A percentile compares a stretch with the other conserved stretches of the same genome.
These are phyloP conservation scores for Papilio protenor DNA, from an alignment of 2,888 invertebrate genomes.

Conservation along the genomic window DNA sequence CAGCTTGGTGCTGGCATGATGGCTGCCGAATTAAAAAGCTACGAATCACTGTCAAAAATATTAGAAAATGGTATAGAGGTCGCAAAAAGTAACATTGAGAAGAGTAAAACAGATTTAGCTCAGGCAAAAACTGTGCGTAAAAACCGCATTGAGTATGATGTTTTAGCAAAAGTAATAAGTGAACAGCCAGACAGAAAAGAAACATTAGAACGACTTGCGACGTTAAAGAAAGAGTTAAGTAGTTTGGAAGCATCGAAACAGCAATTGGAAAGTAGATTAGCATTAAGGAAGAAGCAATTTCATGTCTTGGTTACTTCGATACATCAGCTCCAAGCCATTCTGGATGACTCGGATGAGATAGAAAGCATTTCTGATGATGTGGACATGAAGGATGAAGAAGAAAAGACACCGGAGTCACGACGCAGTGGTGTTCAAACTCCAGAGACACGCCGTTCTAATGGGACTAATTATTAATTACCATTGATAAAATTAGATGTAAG, in stretches of 20 bases:
- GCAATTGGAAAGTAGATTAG: conserved; percentile 90
- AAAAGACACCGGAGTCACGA: conserved; percentile 6
- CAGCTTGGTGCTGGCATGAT: conserved; percentile 92
- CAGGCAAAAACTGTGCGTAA: conserved; percentile 94
- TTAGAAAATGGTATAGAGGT: conserved; percentile 91
- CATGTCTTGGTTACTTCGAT: conserved; percentile 94
- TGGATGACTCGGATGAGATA: conserved; percentile 88
- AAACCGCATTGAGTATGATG: conserved; percentile 96
- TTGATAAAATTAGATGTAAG: neutral
- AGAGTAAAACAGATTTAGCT: conserved; percentile 91
- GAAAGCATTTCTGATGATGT: conserved; percentile 70
- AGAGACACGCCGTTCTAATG: neutral
- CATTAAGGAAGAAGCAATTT: conserved; percentile 94
- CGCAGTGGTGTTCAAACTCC: conserved; percentile 7
- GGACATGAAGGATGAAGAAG: conserved; percentile 68
- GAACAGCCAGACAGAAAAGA: conserved; percentile 95
- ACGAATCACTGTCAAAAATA: conserved; percentile 89
- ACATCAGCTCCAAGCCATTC: conserved; percentile 91
- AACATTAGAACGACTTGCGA: conserved; percentile 87
- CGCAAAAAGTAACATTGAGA: conserved; percentile 92
- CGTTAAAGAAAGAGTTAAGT: conserved; percentile 89
- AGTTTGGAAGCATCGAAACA: conserved; percentile 88
- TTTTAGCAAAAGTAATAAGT: conserved; percentile 94
- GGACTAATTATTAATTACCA: neutral
- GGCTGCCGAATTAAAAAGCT: conserved; percentile 92